A percentile compares a stretch with the other conserved stretches of the same genome.
These are phyloP conservation scores for Hippocampus comes DNA, from an alignment of 2,113 vertebrate genomes.

Conservation along the genomic window DNA sequence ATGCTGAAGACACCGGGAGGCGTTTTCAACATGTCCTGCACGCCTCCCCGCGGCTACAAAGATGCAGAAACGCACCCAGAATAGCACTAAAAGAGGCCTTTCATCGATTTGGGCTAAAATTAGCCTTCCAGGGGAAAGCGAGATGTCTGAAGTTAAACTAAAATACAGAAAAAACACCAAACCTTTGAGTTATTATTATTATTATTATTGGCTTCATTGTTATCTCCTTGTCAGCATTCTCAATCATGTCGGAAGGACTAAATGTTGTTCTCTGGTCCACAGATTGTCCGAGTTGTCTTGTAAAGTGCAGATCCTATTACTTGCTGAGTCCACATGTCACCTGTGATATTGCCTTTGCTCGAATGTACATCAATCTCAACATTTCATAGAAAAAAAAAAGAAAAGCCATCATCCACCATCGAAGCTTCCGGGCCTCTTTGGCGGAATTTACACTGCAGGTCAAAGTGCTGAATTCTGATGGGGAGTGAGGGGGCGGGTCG, in stretches of 20 bases:
- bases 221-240: slow-evolving; percentile 69
- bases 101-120: slow-evolving; percentile 59
- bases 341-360: slow-evolving; percentile 54
- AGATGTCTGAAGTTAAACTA: neutral
- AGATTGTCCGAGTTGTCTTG: slow-evolving; percentile 72
- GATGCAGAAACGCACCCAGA: slow-evolving; percentile 50
- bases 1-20: slow-evolving; percentile 57
- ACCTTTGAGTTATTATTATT: slow-evolving; percentile 46
- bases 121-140: slow-evolving; percentile 13
- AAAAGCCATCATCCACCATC: slow-evolving; percentile 61
- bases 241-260: slow-evolving; percentile 65
- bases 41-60: slow-evolving; percentile 51
- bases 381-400: slow-evolving; percentile 70
- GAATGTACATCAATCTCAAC: slow-evolving; percentile 63
- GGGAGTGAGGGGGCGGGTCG: too few species aligned
- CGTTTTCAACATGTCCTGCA: slow-evolving; percentile 56
- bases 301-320: slow-evolving; percentile 77
- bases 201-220: slow-evolving; percentile 70
- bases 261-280: slow-evolving; percentile 56
- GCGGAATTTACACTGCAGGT: neutral
- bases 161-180: slow-evolving; percentile 53
- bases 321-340: slow-evolving; percentile 62
- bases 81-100: slow-evolving; percentile 63
- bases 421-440: slow-evolving; percentile 57
- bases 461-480: neutral